These are phyloP conservation scores for Drosophila novamexicana DNA, from an alignment of 1,140 invertebrate species.

Conservation along the genomic window DNA sequence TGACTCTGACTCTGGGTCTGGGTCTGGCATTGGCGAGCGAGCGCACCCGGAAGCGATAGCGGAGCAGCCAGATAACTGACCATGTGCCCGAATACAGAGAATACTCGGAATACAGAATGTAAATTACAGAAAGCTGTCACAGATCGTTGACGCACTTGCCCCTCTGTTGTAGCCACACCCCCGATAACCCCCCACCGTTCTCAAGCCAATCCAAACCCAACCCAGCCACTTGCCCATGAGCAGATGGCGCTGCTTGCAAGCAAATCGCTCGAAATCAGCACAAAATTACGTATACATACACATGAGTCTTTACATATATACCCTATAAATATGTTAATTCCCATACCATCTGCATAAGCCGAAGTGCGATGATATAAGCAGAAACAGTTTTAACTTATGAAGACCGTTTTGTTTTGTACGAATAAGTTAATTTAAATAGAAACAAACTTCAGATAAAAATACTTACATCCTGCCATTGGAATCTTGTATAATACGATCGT, in stretches of 20 bases:
- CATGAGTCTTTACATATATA: neutral
- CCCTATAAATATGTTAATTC: neutral
- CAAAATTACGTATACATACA: conserved; percentile 9
- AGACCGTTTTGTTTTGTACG: neutral
- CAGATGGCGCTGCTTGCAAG: conserved; percentile 45
- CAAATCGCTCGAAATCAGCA: conserved; percentile 44
- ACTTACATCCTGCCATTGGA: too few species aligned
- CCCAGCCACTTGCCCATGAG: conserved; percentile 43
- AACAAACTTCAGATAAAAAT: too few species aligned
- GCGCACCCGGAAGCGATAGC: conserved; percentile 55
- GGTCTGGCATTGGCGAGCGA: conserved; percentile 16
- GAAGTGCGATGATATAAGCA: conserved; percentile 15
- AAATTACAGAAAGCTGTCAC: conserved; percentile 3
- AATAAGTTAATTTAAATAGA: too few species aligned
- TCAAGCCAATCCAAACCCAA: neutral
- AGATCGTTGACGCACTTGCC: conserved; percentile 38
- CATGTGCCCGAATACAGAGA: conserved; percentile 42
- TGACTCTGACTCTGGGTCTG: neutral
- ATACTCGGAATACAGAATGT: conserved; percentile 31
- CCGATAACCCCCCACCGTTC: neutral
- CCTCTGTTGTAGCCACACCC: neutral
- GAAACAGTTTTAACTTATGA: neutral
- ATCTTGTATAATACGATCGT: too few species aligned
- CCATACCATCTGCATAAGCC: conserved; percentile 1
- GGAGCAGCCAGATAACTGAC: conserved; percentile 46